phyloP scores from a whole-genome alignment of 2,888 invertebrate species.

The Acrobasis consociella region DNA sequence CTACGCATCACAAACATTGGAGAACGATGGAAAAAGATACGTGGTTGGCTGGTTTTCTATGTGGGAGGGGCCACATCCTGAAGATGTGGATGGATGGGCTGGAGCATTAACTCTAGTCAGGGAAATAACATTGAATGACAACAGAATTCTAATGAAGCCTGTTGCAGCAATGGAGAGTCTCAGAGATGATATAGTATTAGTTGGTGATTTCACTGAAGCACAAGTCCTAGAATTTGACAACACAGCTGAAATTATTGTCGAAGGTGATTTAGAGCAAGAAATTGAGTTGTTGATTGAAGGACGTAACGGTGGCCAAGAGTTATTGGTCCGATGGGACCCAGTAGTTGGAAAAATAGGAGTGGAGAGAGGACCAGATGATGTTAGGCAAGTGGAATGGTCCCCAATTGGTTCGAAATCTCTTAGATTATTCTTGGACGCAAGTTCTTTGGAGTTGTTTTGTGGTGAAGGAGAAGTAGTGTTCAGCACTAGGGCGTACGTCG shows the following conservation, averaged over 20 bases:
- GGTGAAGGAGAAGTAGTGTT: slow-evolving; percentile 75
- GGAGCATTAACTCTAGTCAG: slow-evolving; percentile 71
- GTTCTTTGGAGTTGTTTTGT: slow-evolving; percentile 72
- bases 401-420: slow-evolving; percentile 51
- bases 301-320: slow-evolving; percentile 44
- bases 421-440: slow-evolving; percentile 70
- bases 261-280: slow-evolving; percentile 47
- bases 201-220: slow-evolving; percentile 42
- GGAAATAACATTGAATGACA: slow-evolving; percentile 54
- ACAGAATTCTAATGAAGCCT: slow-evolving; percentile 62
- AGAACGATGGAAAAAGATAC: slow-evolving; percentile 61
- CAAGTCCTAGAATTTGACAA: slow-evolving; percentile 49
- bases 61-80: slow-evolving; percentile 68
- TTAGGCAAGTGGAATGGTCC: slow-evolving; percentile 70
- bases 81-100: slow-evolving; percentile 71
- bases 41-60: slow-evolving; percentile 71
- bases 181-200: slow-evolving; percentile 44
- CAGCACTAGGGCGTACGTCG: slow-evolving; percentile 63
- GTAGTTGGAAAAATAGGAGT: slow-evolving; percentile 55
- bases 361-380: slow-evolving; percentile 57
- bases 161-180: slow-evolving; percentile 52
- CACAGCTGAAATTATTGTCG: slow-evolving; percentile 63
- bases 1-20: slow-evolving; percentile 71
- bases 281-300: slow-evolving; percentile 60
- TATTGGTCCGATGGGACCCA: slow-evolving; percentile 59